Evolutionary conservation across 2,113 vertebrate genomes (phyloP), one percentile per base, ranked within the genome.

Genomic region (Pachypanchax playfairii): DNA sequence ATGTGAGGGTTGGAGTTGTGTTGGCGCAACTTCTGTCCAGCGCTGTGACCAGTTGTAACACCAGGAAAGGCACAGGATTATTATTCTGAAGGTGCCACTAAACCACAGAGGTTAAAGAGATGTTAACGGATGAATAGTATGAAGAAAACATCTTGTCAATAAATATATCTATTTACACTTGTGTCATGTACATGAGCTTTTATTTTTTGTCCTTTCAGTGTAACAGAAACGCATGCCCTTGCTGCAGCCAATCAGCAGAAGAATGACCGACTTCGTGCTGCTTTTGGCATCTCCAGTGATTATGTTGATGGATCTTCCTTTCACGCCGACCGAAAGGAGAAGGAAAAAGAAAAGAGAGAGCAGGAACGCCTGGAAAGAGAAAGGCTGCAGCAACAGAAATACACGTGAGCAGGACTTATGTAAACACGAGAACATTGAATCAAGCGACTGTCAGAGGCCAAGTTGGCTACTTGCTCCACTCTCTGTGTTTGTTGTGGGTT

Each of bases 291-390:
- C 63, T 80, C 93, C 74, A 93, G 92, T 6, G 93, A 91, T 57
- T 96, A 97, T 2, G 95, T 96, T 62, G 95, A 96, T 0, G 95
- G 95, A 6, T 96, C 94, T 4, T 96, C 94, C 38, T 97, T 97
- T 72, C 94, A 97, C 41, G 93, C 95, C 2, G 93, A 95, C 59
- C 92, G 94, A 33, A 93, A 94, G 46, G 92, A 94, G 61, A 79
- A 73, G 1, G 92, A 93, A 79, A 92, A 90, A 48, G 91, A 92
- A 85, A 94, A 87, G 84, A 88, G 88, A 48, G 94, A 88, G 85
- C 91, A 90, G 66, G 92, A 91, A 25, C 87, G 77, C 5, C 82
- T 88, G 66, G 92, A 92, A 49, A 89, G 91, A 68, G 94, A 94
- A 74, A 87, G 75, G 60, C 83, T 69, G 67, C 79, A 60, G 65